A percentile compares a stretch with the other conserved stretches of the same genome.
These are phyloP conservation scores for Lutjanus argentimaculatus DNA, from an alignment of 2,797 vertebrate genomes.

Conservation along the genomic window DNA sequence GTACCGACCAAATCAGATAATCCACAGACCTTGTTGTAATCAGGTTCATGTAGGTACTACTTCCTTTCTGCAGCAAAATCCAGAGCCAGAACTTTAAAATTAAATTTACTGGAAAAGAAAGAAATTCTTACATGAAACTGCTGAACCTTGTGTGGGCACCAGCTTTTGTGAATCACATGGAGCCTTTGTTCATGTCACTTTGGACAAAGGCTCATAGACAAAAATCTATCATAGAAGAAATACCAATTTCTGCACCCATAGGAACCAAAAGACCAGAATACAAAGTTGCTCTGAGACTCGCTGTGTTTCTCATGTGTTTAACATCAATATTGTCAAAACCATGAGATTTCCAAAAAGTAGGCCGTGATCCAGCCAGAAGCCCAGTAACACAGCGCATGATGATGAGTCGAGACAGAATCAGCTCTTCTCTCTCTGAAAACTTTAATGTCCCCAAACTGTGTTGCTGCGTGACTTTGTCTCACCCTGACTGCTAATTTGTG, in stretches of 20 bases:
- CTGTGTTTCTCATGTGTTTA: conserved; percentile 4
- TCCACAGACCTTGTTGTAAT: no score
- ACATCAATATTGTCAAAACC: conserved; percentile 4
- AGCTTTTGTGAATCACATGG: background rate
- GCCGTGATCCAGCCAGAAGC: conserved; percentile 29
- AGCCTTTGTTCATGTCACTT: conserved; percentile 1
- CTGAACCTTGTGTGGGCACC: background rate
- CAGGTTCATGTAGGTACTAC: no score
- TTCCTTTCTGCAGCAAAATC: no score
- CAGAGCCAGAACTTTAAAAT: no score
- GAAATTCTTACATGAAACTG: no score
- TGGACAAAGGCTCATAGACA: background rate
- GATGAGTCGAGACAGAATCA: conserved; percentile 25
- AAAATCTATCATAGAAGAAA: background rate
- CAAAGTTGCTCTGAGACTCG: conserved; percentile 2
- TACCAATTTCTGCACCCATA: background rate
- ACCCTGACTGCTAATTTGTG: conserved; percentile 15
- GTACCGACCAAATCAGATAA: no score
- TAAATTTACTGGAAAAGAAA: no score
- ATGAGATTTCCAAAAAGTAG: conserved; percentile 34
- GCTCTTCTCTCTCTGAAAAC: conserved; percentile 6
- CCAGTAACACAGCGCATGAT: conserved; percentile 6
- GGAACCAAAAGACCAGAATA: background rate
- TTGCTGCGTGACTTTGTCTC: background rate
- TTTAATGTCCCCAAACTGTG: conserved; percentile 20